phyloP scores from a whole-genome alignment of 2,113 vertebrate species.

The Camelus dromedarius region DNA sequence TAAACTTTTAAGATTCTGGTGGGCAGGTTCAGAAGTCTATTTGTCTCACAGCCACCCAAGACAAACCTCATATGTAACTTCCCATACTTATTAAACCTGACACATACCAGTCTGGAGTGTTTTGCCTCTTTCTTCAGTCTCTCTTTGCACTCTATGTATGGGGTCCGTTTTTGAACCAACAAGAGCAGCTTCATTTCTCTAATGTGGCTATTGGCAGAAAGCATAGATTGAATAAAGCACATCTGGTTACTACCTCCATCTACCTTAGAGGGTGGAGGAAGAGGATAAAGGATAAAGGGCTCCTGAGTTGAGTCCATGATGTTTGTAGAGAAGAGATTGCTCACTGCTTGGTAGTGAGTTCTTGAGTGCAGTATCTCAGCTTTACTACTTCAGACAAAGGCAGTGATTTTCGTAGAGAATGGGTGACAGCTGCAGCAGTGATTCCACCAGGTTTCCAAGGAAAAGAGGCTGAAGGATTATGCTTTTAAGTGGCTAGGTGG shows the following conservation, averaged over 20 bases:
- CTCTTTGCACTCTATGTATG: too few relatives aligned
- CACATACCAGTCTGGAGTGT: too few relatives aligned
- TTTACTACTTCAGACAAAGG: background rate
- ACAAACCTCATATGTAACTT: too few relatives aligned
- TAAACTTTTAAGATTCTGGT: background rate
- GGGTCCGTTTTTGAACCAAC: too few relatives aligned
- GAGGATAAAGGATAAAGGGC: background rate
- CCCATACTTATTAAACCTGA: too few relatives aligned
- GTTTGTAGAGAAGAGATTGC: background rate
- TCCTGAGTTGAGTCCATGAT: background rate
- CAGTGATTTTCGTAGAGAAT: background rate
- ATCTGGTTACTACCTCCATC: background rate
- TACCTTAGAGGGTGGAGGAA: background rate
- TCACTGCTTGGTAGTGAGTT: background rate
- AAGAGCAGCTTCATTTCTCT: background rate
- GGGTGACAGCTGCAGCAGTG: background rate
- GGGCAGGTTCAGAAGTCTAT: too few relatives aligned
- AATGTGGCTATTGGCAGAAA: background rate
- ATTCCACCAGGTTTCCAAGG: background rate
- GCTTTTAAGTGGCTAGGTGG: background rate
- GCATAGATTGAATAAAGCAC: background rate
- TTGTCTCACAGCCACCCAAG: too few relatives aligned
- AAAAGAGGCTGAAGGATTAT: background rate
- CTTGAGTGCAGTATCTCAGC: background rate
- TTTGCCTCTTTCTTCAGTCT: too few relatives aligned